A percentile compares a stretch with the other conserved stretches of the same genome.
Conservation (phyloP, 2,797 vertebrate species). For the Urocyon cinereoargenteus region DNA sequence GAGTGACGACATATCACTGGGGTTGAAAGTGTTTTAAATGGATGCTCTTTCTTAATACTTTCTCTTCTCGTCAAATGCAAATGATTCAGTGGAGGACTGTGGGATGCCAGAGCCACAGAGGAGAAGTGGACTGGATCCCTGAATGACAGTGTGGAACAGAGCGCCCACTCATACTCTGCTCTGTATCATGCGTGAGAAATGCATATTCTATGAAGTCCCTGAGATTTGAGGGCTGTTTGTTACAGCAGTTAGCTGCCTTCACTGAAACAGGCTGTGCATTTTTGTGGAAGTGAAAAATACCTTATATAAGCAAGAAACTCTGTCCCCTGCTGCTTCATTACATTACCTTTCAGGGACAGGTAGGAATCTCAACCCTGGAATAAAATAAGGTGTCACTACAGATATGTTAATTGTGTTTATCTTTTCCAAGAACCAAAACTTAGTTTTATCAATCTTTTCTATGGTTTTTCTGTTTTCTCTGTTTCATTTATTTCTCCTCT, state of each 20-base stretch:
- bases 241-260: background rate
- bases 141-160: background rate
- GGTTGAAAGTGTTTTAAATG: background rate
- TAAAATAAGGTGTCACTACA: background rate
- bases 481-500: background rate
- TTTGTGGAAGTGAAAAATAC: slow-evolving; percentile 6
- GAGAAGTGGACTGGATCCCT: background rate
- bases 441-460: background rate
- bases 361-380: background rate
- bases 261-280: background rate
- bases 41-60: background rate
- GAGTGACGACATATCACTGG: background rate
- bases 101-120: background rate
- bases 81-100: background rate
- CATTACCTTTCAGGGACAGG: background rate
- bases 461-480: slow-evolving; percentile 23
- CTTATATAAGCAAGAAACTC: background rate
- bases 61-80: background rate
- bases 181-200: background rate
- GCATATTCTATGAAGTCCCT: background rate
- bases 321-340: background rate
- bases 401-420: background rate
- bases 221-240: background rate
- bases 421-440: background rate
- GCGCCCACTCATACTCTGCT: background rate